phyloP scores from a whole-genome alignment of 2,797 vertebrate genomes.

The Chelidonichthys spinosus region DNA sequence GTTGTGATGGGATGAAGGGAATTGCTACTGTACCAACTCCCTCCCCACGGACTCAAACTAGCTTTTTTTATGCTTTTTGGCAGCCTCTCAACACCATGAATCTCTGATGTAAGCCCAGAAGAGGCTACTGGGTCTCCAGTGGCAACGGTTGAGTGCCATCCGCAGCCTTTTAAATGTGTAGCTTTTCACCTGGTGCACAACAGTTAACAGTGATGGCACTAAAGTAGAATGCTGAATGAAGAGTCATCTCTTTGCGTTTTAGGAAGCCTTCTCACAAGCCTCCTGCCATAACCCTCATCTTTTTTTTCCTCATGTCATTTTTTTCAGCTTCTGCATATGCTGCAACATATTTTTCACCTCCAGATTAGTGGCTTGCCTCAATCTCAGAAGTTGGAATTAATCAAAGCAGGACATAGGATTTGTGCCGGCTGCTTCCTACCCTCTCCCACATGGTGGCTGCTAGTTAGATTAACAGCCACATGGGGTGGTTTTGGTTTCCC shows the following conservation, averaged over 20 bases:
- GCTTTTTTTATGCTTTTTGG: slow-evolving; percentile 15
- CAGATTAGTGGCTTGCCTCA: slow-evolving; percentile 18
- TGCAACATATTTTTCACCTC: slow-evolving; percentile 28
- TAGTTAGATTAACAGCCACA: slow-evolving; percentile 22
- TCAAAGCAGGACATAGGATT: slow-evolving; percentile 38
- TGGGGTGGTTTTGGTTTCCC: slow-evolving; percentile 2
- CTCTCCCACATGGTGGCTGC: slow-evolving; percentile 33
- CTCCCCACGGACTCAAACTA: slow-evolving; percentile 45
- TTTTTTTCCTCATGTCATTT: slow-evolving; percentile 6
- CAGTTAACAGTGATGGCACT: slow-evolving; percentile 18
- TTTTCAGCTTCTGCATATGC: slow-evolving; percentile 21
- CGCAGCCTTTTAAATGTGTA: slow-evolving; percentile 15
- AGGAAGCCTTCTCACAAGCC: slow-evolving; percentile 8
- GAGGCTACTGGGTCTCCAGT: slow-evolving; percentile 2
- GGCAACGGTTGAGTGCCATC: slow-evolving; percentile 8
- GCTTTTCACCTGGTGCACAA: slow-evolving; percentile 22
- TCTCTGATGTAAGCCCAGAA: slow-evolving; percentile 25
- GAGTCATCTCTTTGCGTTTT: slow-evolving; percentile 11
- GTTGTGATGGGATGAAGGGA: slow-evolving; percentile 47
- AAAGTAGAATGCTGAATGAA: slow-evolving; percentile 6
- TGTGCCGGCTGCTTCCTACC: slow-evolving; percentile 20
- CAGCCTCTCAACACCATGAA: slow-evolving; percentile 38
- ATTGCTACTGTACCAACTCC: slow-evolving; percentile 45
- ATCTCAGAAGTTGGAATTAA: slow-evolving; percentile 42
- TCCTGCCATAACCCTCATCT: slow-evolving; percentile 7